Percentiles rank a stretch among this genome's conserved stretches.
Conservation (phyloP, 2,888 invertebrate genomes). For the Baccha elongata region DNA sequence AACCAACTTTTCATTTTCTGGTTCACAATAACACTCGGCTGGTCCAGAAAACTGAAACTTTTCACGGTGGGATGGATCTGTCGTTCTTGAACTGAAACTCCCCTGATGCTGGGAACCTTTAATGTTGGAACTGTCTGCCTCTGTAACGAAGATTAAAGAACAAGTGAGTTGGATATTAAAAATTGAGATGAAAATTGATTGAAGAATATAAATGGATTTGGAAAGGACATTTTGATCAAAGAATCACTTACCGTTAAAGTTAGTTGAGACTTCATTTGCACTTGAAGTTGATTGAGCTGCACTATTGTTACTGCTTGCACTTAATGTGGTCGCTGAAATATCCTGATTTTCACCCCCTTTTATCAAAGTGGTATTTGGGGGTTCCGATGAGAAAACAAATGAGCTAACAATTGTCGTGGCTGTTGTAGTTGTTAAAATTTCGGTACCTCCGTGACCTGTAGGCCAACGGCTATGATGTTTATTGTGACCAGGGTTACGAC, state of each 20-base stretch:
- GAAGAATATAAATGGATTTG: too few relatives aligned
- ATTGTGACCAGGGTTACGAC: conserved; percentile 56
- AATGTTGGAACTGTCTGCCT: conserved; percentile 44
- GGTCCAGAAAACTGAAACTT: conserved; percentile 79
- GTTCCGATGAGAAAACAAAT: conserved; percentile 35
- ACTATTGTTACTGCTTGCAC: conserved; percentile 22
- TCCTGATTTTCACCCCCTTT: conserved; percentile 1
- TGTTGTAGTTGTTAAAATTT: conserved; percentile 39
- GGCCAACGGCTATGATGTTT: conserved; percentile 60
- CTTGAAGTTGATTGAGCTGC: conserved; percentile 63
- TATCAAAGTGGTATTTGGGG: conserved; percentile 26
- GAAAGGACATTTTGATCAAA: conserved; percentile 15
- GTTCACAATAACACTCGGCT: conserved; percentile 82
- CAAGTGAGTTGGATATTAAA: neutral
- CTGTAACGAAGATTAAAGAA: conserved; percentile 40
- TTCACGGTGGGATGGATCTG: conserved; percentile 77
- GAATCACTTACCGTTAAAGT: conserved; percentile 75
- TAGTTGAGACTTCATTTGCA: conserved; percentile 75
- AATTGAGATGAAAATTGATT: neutral
- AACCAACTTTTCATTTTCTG: conserved; percentile 80
- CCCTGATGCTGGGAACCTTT: conserved; percentile 32
- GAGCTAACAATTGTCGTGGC: conserved; percentile 33
- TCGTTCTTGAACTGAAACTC: conserved; percentile 46
- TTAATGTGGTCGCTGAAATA: conserved; percentile 36
- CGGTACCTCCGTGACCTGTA: conserved; percentile 47